phyloP scores from a whole-genome alignment of 2,113 vertebrate genomes.

The Baryphthengus martii region DNA sequence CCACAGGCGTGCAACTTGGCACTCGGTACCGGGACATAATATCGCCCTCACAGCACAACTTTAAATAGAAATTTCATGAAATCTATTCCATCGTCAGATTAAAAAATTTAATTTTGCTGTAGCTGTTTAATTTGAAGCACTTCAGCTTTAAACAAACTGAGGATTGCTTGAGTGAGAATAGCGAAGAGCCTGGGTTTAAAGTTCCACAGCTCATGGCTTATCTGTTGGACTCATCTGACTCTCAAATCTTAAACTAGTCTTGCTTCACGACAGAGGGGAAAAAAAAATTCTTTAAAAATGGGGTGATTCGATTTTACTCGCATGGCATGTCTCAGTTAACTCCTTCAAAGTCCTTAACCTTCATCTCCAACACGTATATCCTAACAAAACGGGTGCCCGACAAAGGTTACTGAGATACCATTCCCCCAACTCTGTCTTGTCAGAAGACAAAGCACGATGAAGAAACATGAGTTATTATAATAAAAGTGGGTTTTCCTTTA shows the following conservation, averaged over 20 bases:
- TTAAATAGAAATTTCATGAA: conserved; percentile 20
- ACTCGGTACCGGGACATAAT: background rate
- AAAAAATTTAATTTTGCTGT: background rate
- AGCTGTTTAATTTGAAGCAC: background rate
- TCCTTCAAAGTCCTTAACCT: background rate
- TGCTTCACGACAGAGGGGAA: background rate
- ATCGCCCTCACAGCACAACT: conserved; percentile 20
- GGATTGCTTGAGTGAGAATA: background rate
- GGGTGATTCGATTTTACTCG: background rate
- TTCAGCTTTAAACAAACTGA: conserved; percentile 3
- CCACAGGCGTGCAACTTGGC: background rate
- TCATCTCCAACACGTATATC: background rate
- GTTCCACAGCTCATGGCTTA: background rate
- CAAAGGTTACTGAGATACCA: background rate
- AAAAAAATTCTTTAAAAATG: background rate
- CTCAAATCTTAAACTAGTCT: background rate
- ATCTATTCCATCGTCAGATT: background rate
- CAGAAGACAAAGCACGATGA: background rate
- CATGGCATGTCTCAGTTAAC: background rate
- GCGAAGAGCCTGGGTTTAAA: background rate
- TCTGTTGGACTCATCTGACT: background rate
- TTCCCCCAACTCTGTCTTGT: background rate
- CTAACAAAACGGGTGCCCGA: background rate
- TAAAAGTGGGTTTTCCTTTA: background rate
- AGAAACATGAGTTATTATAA: background rate